Conservation (phyloP, 2,888 invertebrate genomes). For the Drosophila diplacantha region DNA sequence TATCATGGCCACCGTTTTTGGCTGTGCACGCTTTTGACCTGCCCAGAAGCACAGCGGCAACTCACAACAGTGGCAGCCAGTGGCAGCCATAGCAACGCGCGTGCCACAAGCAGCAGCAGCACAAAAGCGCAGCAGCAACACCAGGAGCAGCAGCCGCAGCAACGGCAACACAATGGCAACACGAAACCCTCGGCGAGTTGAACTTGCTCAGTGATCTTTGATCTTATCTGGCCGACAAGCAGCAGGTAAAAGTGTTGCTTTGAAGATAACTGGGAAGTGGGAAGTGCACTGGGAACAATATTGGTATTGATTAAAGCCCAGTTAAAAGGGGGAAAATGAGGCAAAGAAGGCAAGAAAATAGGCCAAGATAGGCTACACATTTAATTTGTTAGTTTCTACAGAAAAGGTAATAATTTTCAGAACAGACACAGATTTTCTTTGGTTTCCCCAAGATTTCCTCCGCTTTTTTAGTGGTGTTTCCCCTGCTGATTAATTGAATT, state of each 20-base stretch:
- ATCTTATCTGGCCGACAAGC: slow-evolving; percentile 44
- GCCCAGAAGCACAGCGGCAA: slow-evolving; percentile 28
- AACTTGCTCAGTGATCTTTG: slow-evolving; percentile 65
- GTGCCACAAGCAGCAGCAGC: slow-evolving; percentile 46
- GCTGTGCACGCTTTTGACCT: slow-evolving; percentile 68
- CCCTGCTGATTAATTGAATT: slow-evolving; percentile 60
- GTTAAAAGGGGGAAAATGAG: neutral
- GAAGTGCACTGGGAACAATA: slow-evolving; percentile 1
- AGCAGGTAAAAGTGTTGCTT: slow-evolving; percentile 56
- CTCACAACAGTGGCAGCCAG: neutral
- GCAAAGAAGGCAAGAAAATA: neutral
- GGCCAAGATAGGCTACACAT: neutral
- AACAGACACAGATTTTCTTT: neutral
- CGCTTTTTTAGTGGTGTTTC: neutral
- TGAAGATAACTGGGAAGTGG: slow-evolving; percentile 1
- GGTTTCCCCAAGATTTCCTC: neutral
- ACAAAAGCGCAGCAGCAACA: slow-evolving; percentile 35
- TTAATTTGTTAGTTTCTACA: neutral
- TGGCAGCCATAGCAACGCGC: slow-evolving; percentile 38
- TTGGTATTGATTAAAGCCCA: neutral
- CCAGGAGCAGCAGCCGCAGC: slow-evolving; percentile 6
- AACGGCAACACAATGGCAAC: slow-evolving; percentile 52
- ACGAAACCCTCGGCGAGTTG: slow-evolving; percentile 54
- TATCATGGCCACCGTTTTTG: slow-evolving; percentile 67
- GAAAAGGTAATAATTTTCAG: too few relatives aligned